Evolutionary conservation across 2,797 vertebrate genomes (phyloP).

Genomic region (Paramormyrops hopkinsi): DNA sequence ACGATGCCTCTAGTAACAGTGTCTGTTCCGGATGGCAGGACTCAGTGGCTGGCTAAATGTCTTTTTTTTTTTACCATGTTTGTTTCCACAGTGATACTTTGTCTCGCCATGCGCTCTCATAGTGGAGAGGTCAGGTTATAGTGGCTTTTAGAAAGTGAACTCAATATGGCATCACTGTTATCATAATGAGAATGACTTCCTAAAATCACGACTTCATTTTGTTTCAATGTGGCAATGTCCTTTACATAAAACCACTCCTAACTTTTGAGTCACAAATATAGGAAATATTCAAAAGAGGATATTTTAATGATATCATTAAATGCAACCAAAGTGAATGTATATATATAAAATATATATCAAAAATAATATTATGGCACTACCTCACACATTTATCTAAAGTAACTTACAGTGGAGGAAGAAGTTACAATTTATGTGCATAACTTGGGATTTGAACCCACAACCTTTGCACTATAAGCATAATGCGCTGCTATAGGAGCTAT

Average conservation of each 20-base stretch:
- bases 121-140: background rate
- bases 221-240: background rate
- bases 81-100: background rate
- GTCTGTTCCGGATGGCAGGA: background rate
- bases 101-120: background rate
- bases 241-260: background rate
- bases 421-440: background rate
- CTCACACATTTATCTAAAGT: background rate
- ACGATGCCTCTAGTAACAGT: background rate
- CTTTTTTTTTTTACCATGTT: background rate
- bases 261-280: background rate
- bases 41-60: background rate
- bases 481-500: background rate
- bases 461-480: background rate
- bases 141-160: background rate
- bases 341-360: background rate
- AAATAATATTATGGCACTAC: background rate
- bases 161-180: background rate
- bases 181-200: background rate
- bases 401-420: background rate
- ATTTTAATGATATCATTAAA: background rate
- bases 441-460: background rate
- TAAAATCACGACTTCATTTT: background rate
- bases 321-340: background rate
- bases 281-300: background rate